phyloP scores from a whole-genome alignment of 2,888 invertebrate genomes.

The Hydropsyche betteni region DNA sequence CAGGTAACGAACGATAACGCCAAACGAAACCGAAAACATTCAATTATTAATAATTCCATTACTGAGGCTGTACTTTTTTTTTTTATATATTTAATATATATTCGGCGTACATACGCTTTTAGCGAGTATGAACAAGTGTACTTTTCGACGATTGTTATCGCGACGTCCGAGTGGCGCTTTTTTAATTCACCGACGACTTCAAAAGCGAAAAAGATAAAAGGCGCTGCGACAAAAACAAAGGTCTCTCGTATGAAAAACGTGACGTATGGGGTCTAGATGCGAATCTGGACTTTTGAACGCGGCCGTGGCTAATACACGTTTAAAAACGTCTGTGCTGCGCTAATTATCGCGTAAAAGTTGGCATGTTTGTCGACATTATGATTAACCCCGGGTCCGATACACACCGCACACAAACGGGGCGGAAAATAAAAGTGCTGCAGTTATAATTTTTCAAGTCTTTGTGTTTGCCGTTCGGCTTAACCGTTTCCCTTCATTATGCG shows the following conservation, averaged over 20 bases:
- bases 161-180: too few species aligned
- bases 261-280: background rate
- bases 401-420: background rate
- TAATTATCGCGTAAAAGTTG: conserved; percentile 38
- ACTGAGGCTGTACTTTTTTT: too few species aligned
- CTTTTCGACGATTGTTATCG: too few species aligned
- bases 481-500: conserved; percentile 20
- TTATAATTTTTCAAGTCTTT: conserved; percentile 41
- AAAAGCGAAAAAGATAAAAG: background rate
- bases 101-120: too few species aligned
- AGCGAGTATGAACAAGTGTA: too few species aligned
- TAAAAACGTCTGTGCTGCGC: background rate
- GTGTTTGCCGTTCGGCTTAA: conserved; percentile 20
- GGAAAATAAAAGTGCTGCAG: conserved; percentile 33
- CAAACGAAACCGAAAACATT: conserved; percentile 3
- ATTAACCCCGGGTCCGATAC: conserved; percentile 34
- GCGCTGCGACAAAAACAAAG: background rate
- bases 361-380: conserved; percentile 38
- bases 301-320: background rate
- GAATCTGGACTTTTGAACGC: conserved; percentile 6
- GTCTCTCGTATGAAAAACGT: background rate
- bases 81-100: too few species aligned
- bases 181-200: background rate
- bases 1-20: conserved; percentile 10
- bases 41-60: too few species aligned